Conservation (phyloP, 1,140 invertebrate species). For the Bombus polaris region DNA sequence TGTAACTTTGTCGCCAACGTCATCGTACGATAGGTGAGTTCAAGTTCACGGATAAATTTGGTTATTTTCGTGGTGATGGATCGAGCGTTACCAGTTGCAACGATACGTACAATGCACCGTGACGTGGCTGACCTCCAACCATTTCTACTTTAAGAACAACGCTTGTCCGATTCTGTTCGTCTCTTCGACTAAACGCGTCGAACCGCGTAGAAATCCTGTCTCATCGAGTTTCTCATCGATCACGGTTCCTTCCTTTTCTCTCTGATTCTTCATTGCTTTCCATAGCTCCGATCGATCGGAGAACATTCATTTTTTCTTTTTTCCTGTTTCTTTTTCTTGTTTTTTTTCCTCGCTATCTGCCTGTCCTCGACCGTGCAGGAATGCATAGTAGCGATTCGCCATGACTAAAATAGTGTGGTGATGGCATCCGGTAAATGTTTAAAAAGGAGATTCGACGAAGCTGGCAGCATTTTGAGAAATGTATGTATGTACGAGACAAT, state of each 20-base stretch:
- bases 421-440: conserved; percentile 67
- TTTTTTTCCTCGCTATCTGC: conserved; percentile 10
- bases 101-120: not conserved
- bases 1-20: not conserved
- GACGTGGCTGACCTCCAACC: conserved; percentile 10
- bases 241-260: not conserved
- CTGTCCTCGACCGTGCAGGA: conserved; percentile 34
- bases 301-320: not conserved
- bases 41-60: conserved; percentile 16
- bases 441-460: conserved; percentile 13
- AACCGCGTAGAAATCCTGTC: not conserved
- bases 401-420: conserved; percentile 67
- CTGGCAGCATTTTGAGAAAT: not conserved
- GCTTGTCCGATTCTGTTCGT: not conserved
- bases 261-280: not conserved
- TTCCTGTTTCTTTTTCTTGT: not conserved
- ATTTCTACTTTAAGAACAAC: conserved; percentile 9
- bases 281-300: too few species aligned
- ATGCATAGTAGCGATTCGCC: conserved; percentile 44
- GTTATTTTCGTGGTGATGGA: not conserved
- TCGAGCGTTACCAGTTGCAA: conserved; percentile 22
- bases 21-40: not conserved
- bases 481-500: too few species aligned
- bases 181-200: not conserved
- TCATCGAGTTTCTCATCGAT: not conserved